These are phyloP conservation scores for Drosophila nigromelanica DNA, from an alignment of 1,140 invertebrate species.

Conservation along the genomic window DNA sequence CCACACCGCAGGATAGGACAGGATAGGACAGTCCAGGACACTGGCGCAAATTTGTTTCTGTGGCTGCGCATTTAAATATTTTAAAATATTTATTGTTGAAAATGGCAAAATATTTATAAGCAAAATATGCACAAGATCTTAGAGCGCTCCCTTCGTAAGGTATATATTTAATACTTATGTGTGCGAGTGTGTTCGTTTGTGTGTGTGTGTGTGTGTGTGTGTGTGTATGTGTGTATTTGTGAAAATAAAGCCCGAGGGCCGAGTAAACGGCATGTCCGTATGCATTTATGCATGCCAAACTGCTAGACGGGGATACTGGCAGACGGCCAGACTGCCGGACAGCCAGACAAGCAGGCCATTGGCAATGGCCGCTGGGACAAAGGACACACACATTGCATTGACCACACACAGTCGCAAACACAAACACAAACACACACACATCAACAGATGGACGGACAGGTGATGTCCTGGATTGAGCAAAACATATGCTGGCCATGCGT, in stretches of 20 bases:
- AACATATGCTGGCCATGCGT: conserved; percentile 54
- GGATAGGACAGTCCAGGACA: conserved; percentile 2
- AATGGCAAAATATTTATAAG: conserved; percentile 71
- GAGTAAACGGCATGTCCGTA: conserved; percentile 43
- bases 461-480: conserved; percentile 11
- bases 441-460: conserved; percentile 19
- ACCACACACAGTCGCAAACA: too few relatives aligned
- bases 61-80: conserved; percentile 69
- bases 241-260: conserved; percentile 34
- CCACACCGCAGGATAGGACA: neutral
- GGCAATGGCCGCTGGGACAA: conserved; percentile 44
- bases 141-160: conserved; percentile 4
- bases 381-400: conserved; percentile 20
- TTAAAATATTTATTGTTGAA: conserved; percentile 77
- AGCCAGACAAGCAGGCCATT: conserved; percentile 25
- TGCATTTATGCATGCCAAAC: conserved; percentile 45
- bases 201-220: conserved; percentile 8
- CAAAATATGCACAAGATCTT: conserved; percentile 59
- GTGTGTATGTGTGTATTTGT: conserved; percentile 24
- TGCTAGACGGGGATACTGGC: conserved; percentile 17
- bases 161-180: conserved; percentile 2
- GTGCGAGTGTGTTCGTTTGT: neutral
- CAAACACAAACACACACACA: conserved; percentile 24
- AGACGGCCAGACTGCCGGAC: conserved; percentile 18
- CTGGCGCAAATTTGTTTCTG: conserved; percentile 48